A percentile compares a stretch with the other conserved stretches of the same genome.
Conservation (phyloP, 2,888 invertebrate species). For the Drosophila robusta region DNA sequence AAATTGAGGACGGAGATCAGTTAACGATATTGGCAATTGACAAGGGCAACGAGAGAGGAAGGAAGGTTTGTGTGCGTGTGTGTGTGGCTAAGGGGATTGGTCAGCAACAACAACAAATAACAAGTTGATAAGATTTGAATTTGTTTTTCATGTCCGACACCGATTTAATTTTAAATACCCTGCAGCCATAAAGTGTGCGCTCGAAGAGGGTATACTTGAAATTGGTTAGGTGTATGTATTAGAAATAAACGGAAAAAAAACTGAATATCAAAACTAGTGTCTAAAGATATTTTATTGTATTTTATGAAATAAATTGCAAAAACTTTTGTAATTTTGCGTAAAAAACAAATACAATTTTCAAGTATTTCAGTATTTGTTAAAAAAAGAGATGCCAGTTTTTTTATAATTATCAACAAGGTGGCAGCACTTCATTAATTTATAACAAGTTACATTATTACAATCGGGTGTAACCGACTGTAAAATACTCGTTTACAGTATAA, state of each 20-base stretch:
- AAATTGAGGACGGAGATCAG: constrained; percentile 4
- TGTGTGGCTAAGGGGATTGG: constrained; percentile 3
- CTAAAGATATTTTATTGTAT: no score
- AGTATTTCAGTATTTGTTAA: no score
- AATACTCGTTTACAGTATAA: no score
- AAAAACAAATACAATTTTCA: no score
- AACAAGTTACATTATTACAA: no score
- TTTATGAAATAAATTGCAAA: neutral
- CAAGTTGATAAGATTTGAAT: constrained; percentile 28
- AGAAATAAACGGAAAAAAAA: neutral
- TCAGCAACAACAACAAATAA: neutral
- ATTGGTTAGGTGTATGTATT: neutral
- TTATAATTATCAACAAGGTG: neutral
- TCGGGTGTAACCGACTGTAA: no score
- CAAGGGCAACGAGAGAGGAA: neutral
- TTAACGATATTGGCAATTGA: neutral
- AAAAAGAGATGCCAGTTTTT: no score
- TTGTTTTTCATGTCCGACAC: constrained; percentile 19
- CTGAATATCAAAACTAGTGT: no score
- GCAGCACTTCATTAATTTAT: neutral
- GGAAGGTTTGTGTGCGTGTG: neutral
- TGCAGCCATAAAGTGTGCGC: neutral
- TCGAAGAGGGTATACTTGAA: neutral
- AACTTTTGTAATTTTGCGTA: neutral
- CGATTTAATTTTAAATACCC: constrained; percentile 25